Base-by-base conservation (phyloP, 2,113 vertebrate species). In the Psilopogon haemacephalus region DNA sequence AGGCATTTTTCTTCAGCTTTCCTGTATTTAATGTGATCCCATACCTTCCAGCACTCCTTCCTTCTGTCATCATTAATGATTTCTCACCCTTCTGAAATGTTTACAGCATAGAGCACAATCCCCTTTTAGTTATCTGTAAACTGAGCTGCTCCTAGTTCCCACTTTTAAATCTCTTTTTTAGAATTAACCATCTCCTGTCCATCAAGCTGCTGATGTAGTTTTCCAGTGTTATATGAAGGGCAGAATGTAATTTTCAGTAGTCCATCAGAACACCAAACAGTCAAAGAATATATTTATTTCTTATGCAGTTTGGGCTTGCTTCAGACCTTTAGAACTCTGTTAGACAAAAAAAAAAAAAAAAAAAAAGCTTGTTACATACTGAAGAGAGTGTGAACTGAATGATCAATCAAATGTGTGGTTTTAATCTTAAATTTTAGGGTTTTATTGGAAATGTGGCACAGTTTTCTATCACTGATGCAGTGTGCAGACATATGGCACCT, bases 391-490 rank as follows among this genome's bases (percentile, higher is more conserved):
- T 21, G 65, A 70, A 40, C 33, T 10, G 28, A 26, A n/a, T 19
- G 15, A n/a, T n/a, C 30, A 50, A 50, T 38, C 35, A 50, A 69
- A 48, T 27, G 42, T 9, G 5, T 20, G 15, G 26, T 83, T 65
- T 38, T 52, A 12, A 9, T 35, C 44, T 37, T 52, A 37, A 27
- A 2, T 35, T 35, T 54, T 3, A 23, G 28, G 54, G 52, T 5
- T 23, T 42, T 15, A 3, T 1, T 13, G 35, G 37, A 42, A 24
- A 8, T 5, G 11, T 1, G 20, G 16, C 9, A 21, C 12, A 11
- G 32, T 3, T 72, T 65, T 21, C 52, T 19, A 3, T 26, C 9
- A 2, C 28, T 16, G 59, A 18, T 15, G 4, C 35, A 28, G 44
- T 0, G 4, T 15, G 12, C 20, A 9, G 64, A 58, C 8, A 4